Evolutionary conservation across 2,113 vertebrate species (phyloP), one percentile per base, ranked within the genome.

Genomic region (Maccullochella peelii): DNA sequence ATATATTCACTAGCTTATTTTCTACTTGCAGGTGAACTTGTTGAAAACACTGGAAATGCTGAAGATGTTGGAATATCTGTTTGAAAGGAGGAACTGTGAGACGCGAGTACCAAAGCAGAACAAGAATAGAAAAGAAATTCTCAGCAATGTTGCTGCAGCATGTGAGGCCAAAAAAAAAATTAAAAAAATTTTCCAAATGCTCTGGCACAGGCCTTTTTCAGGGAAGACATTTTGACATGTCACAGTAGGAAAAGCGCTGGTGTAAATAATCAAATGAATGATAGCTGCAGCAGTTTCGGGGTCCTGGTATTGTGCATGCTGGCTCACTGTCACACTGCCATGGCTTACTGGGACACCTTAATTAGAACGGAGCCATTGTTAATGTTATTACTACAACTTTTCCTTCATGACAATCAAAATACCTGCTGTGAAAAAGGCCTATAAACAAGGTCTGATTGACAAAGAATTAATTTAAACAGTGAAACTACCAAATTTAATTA

Each of bases 21-120:
- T 20, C 79, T 55, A 57, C 30, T 23, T 79, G 38, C 59, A 52
- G 23, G 75, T 59, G 27, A 55, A 70, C 6, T 57, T 63, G 14
- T 16, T 52, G n/a, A 23, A 67, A 73, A 71, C 5, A 25, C 23
- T 4, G 61, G 21, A 27, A 52, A 52, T 21, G 50, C 18, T 52
- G 18, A 12, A 14, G 20, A 23, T 20, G 18, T 30, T 69, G 52
- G 50, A 77, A 18, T n/a, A 49, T 33, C 49, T 5, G 25, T 49
- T 44, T 80, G 42, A 69, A 30, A 70, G 33, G 55, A 49, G 55
- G 18, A 69, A 58, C 40, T 8, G 42, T 36, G 27, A 44, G 49
- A 44, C 30, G 33, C 33, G 23, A 65, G 42, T 21, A 54, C 30
- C 67, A 57, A 9, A 36, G 55, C 20, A 44, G 38, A 36, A 36